A percentile compares a stretch with the other conserved stretches of the same genome.
phyloP scores from a whole-genome alignment of 2,888 invertebrate genomes.

The Gryllus longicercus region DNA sequence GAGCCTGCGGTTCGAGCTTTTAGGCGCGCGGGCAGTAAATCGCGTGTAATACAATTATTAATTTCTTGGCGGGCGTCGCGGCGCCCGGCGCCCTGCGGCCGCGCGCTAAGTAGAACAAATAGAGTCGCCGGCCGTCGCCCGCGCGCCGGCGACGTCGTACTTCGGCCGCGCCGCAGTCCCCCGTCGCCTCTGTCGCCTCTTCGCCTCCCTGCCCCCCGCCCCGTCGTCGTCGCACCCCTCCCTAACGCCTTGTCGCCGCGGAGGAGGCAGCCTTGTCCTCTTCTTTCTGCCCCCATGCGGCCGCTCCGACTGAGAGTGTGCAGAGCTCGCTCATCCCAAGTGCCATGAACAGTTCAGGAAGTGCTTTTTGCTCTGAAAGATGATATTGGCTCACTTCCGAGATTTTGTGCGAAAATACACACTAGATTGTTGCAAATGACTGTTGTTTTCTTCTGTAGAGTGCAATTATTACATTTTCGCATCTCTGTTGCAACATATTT shows the following conservation, averaged over 20 bases:
- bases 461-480: too few relatives aligned
- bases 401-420: too few relatives aligned
- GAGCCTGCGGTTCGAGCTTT: conserved; percentile 11
- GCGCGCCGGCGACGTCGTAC: neutral
- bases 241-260: neutral
- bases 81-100: neutral
- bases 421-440: too few relatives aligned
- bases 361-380: too few relatives aligned
- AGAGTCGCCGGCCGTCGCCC: neutral
- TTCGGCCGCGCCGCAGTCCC: neutral
- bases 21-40: conserved; percentile 17
- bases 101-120: conserved; percentile 17
- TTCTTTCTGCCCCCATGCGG: too few relatives aligned
- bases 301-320: too few relatives aligned
- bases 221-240: neutral
- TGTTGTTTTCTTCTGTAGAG: too few relatives aligned
- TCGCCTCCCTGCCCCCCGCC: neutral
- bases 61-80: conserved; percentile 17
- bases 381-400: too few relatives aligned
- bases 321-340: too few relatives aligned
- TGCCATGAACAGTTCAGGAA: too few relatives aligned
- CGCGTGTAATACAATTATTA: conserved; percentile 17
- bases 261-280: too few relatives aligned
- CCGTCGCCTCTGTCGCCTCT: neutral
- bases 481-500: too few relatives aligned